Evolutionary conservation across 1,140 invertebrate species (phyloP), one percentile per base, ranked within the genome.

Genomic region (Drosophila grimshawi): DNA sequence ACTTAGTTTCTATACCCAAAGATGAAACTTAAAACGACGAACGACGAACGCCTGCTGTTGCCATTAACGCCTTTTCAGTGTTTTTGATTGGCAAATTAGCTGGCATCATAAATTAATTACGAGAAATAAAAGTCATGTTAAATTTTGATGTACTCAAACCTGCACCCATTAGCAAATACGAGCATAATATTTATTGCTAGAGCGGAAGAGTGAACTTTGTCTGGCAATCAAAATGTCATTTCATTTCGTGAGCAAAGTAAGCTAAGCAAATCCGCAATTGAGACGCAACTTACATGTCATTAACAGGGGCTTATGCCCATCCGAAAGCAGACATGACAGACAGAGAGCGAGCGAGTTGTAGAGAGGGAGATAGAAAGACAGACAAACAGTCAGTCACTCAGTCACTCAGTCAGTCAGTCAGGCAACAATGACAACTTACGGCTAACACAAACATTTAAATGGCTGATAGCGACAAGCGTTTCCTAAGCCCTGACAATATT

Each of bases 251-350:
- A 64, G 68, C 66, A 66, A 66, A 78, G 51, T 64, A 52, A 53
- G 81, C 78, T 76, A 55, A 43, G 72, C 72, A 86, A 86, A 88
- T 86, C 82, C 83, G 83, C 83, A 83, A 88, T 86, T 86, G 82
- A 86, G 82, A 83, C 82, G 62, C 80, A 88, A 88, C 83, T 86
- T 86, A 88, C 82, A 86, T 70, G 82, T 88, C 83, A 86, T 86
- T 86, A 86, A 77, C 83, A 80, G 61, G 80, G 67, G 77, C 80
- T 88, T 88, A 88, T 67, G 57, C 52, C 10, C 37, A 11, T 56
- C 49, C 52, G 56, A 69, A 61, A 80, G 61, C 72, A 81, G 70
- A 74, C 70, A 74, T 61, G 66, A 69, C 41, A 65, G 35, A 32
- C 53, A 68, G 8, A 65, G 39, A 52, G 46, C 57, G 57, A 6